Evolutionary conservation across 2,888 invertebrate genomes (phyloP), one percentile per base, ranked within the genome.

Genomic region (Acanthosepion esculentum): DNA sequence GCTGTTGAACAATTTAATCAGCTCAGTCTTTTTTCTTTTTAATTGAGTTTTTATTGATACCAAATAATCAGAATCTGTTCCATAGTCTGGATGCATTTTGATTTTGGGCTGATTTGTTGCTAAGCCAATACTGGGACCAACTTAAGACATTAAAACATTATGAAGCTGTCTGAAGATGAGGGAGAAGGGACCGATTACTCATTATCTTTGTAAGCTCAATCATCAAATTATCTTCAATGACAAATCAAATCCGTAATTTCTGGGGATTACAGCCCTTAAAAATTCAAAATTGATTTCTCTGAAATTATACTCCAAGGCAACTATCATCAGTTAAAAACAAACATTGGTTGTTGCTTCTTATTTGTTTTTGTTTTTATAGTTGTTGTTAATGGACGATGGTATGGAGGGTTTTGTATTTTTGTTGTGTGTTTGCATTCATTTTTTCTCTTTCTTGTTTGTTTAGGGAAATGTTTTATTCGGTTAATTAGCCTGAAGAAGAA

Each of bases 201-300:
- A 78, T 78, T 78, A 78, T n/a, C n/a, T n/a, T 78, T 78, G 15
- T 78, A n/a, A 78, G 8, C 10, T 10, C 78, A 78, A 78, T 78
- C 78, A 78, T 78, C 78, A 78, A 78, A 78, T 78, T 78, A 78
- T 78, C 78, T 78, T 78, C n/a, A 78, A 78, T 78, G 78, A 78
- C 78, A 78, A 78, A 78, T 78, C 78, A 78, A 78, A 78, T 78
- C 59, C n/a, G 29, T 64, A 64, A 64, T 64, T 64, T 64, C 64
- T 64, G 64, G 78, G 78, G 78, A 78, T 78, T 78, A 78, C 29
- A 78, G 78, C n/a, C 78, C 78, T 78, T 78, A 78, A 78, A 78
- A 78, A n/a, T 78, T 29, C 78, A 78, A 78, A 78, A 78, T 78
- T 78, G 78, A 78, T 78, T 78, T 78, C 78, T n/a, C n/a, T n/a